Evolutionary conservation across 2,888 invertebrate species (phyloP).

Genomic region (Cetonia aurata): DNA sequence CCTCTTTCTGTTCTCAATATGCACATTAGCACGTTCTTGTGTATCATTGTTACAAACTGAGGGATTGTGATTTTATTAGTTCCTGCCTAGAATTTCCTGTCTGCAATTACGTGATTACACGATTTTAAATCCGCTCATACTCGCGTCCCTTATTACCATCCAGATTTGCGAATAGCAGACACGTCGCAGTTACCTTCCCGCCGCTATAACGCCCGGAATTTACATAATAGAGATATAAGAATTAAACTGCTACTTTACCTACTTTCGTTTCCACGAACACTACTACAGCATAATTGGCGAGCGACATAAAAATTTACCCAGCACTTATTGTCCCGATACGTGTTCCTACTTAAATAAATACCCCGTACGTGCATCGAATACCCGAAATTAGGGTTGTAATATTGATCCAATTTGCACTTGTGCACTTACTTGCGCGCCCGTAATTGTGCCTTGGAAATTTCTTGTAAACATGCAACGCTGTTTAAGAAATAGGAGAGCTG

Average conservation of each 20-base stretch:
- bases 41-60: slow-evolving; percentile 1
- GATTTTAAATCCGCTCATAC: slow-evolving; percentile 36
- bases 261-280: slow-evolving; percentile 34
- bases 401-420: slow-evolving; percentile 30
- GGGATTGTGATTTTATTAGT: slow-evolving; percentile 27
- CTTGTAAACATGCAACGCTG: slow-evolving; percentile 23
- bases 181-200: slow-evolving; percentile 17
- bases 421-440: slow-evolving; percentile 28
- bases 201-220: slow-evolving; percentile 16
- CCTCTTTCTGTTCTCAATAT: too few relatives aligned
- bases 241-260: slow-evolving; percentile 26
- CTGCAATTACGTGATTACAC: slow-evolving; percentile 35
- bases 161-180: slow-evolving; percentile 34
- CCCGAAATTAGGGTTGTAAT: slow-evolving; percentile 13
- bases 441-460: slow-evolving; percentile 20
- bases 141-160: slow-evolving; percentile 29
- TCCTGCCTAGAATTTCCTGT: slow-evolving; percentile 19
- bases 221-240: slow-evolving; percentile 39
- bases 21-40: not conserved
- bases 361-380: slow-evolving; percentile 22
- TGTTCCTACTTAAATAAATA: slow-evolving; percentile 31
- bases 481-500: slow-evolving; percentile 11
- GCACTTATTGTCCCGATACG: slow-evolving; percentile 31
- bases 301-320: slow-evolving; percentile 17
- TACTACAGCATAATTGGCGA: slow-evolving; percentile 19